Evolutionary conservation across 1,140 invertebrate genomes (phyloP), one percentile per base, ranked within the genome.

Genomic region (Choristoneura fumiferana): DNA sequence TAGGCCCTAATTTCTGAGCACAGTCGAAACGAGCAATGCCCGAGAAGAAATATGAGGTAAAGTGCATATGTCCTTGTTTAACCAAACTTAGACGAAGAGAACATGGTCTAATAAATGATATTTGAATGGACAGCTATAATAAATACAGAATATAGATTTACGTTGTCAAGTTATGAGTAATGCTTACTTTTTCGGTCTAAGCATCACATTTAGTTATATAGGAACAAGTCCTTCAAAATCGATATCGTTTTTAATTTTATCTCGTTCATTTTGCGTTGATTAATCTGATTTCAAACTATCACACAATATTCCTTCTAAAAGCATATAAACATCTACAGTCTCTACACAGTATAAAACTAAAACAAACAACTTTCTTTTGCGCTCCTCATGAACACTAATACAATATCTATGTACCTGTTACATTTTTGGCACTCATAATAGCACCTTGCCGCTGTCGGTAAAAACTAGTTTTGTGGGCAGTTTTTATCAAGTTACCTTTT

Each of bases 341-440:
- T n/a, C n/a, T n/a, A 54, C 45, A 33, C 33, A 52, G 14, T 55
- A 57, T 12, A 62, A 57, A 40, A 39, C 33, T 56, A 43, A 37
- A 15, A 29, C 36, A 34, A 56, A 59, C 43, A 38, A 37, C 43
- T 29, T 29, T 49, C 17, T 58, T 6, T 63, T 64, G 57, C 57
- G 57, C 57, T 57, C 58, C 37, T 17, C 8, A 35, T 57, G 58
- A 60, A 64, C 57, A 64, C 62, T 18, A 53, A 36, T 57, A 45
- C 57, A 54, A 57, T 57, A 53, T 38, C 38, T 49, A 63, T 39
- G 13, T 55, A 37, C 55, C 54, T 52, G 18, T 56, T 63, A 58
- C 52, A 59, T 53, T 56, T 54, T 68, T 68, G 66, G 66, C 66
- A 68, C 66, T 64, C 53, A 18, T 22, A 8, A 49, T 49, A 49